phyloP scores from a whole-genome alignment of 53 echinoderm and acorn worm species.

The Hippasteria phrygiana region DNA sequence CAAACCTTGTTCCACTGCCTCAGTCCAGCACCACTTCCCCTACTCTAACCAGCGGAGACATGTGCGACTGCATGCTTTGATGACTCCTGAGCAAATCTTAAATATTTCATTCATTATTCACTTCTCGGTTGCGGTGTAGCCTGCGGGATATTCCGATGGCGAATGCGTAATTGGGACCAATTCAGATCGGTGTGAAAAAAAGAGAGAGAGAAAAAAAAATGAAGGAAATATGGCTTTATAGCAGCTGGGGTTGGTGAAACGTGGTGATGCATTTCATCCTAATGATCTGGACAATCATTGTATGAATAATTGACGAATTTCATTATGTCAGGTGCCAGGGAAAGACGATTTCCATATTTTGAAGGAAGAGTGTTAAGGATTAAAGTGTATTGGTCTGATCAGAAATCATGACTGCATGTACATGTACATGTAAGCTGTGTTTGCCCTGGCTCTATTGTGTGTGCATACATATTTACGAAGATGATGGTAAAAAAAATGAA shows the following conservation, averaged over 20 bases:
- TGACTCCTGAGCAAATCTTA: conserved; percentile 12
- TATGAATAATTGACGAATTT: conserved; percentile 16
- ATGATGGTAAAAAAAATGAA: no score
- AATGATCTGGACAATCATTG: conserved; percentile 11
- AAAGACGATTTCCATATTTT: background rate
- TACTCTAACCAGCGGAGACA: conserved; percentile 17
- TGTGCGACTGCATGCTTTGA: conserved; percentile 33
- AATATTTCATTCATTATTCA: conserved; percentile 53
- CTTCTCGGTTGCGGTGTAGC: background rate
- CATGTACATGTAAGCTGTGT: conserved; percentile 14
- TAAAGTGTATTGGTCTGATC: no score
- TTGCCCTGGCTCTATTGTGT: background rate
- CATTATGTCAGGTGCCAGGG: background rate
- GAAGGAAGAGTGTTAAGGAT: background rate
- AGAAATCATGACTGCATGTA: background rate
- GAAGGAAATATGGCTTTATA: background rate
- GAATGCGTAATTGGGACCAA: background rate
- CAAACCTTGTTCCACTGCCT: background rate
- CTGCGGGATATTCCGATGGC: background rate
- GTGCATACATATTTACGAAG: no score
- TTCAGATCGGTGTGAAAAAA: background rate
- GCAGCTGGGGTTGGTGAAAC: background rate
- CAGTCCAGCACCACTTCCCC: background rate
- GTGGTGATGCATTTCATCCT: conserved; percentile 22
- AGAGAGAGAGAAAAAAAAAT: background rate